phyloP scores from a whole-genome alignment of 2,797 vertebrate species.

The Coluber constrictor region DNA sequence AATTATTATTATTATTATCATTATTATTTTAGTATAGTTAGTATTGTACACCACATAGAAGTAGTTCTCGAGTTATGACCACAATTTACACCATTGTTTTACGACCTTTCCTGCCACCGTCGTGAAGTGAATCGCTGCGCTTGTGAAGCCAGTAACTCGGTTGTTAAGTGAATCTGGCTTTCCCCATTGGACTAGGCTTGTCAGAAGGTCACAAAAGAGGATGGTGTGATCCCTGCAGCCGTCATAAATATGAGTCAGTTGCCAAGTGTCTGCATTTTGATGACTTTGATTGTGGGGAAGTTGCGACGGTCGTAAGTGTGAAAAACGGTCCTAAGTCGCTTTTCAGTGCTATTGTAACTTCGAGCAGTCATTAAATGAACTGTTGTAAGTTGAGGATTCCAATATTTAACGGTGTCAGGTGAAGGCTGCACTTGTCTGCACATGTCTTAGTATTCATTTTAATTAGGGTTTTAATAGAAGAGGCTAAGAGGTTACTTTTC shows the following conservation, averaged over 20 bases:
- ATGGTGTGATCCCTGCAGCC: no score
- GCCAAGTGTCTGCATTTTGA: background rate
- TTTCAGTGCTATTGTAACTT: background rate
- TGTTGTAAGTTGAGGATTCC: background rate
- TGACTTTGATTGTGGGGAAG: background rate
- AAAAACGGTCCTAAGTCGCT: background rate
- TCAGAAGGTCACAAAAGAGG: background rate
- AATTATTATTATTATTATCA: no score
- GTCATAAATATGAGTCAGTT: background rate
- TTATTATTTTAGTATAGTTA: no score
- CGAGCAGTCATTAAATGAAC: background rate
- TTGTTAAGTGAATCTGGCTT: background rate
- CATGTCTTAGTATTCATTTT: background rate
- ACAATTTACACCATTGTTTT: background rate
- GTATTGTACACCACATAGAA: background rate
- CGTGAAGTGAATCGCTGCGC: background rate
- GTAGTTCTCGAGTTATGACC: background rate
- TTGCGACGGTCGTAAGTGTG: fast-evolving
- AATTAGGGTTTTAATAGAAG: background rate
- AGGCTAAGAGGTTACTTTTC: background rate
- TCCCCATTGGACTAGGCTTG: background rate
- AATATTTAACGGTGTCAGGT: background rate
- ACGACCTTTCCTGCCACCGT: no score
- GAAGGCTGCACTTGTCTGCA: background rate
- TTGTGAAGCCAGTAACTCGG: no score